A percentile compares a stretch with the other conserved stretches of the same genome.
These are phyloP conservation scores for Falco biarmicus DNA, from an alignment of 2,797 vertebrate species.

Conservation along the genomic window DNA sequence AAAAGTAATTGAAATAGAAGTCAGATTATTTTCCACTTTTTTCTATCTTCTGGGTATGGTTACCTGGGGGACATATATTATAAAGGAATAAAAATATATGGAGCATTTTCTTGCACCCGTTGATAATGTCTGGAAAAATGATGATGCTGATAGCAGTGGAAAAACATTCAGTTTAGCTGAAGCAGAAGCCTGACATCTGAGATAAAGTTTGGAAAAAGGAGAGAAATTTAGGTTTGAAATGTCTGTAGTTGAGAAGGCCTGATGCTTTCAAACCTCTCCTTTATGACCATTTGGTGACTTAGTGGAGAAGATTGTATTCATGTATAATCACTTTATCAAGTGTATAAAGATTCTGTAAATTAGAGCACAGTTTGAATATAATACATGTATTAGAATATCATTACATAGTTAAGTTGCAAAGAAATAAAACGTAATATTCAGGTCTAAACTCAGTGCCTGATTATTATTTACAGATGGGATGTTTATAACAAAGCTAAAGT, in stretches of 20 bases:
- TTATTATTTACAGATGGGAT: background rate
- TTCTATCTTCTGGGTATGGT: conserved; percentile 43
- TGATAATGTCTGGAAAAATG: conserved; percentile 13
- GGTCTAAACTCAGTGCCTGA: background rate
- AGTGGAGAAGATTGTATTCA: background rate
- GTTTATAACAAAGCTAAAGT: background rate
- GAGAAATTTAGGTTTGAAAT: background rate
- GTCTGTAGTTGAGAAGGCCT: background rate
- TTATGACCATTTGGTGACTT: background rate
- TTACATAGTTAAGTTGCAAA: background rate
- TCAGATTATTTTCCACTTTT: conserved; percentile 43
- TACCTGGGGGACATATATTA: conserved; percentile 50
- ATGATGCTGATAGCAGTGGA: background rate
- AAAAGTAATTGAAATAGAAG: conserved; percentile 51
- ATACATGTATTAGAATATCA: background rate
- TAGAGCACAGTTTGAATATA: background rate
- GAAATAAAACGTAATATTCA: background rate
- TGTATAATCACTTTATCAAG: background rate
- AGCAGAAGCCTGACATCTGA: background rate
- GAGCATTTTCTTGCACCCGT: conserved; percentile 4
- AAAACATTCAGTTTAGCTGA: conserved; percentile 6
- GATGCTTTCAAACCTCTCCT: background rate
- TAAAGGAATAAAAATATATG: conserved; percentile 40
- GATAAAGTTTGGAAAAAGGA: background rate
- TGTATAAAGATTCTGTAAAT: background rate